Conservation (phyloP, 2,113 vertebrate species). For the Ceratotherium simum region DNA sequence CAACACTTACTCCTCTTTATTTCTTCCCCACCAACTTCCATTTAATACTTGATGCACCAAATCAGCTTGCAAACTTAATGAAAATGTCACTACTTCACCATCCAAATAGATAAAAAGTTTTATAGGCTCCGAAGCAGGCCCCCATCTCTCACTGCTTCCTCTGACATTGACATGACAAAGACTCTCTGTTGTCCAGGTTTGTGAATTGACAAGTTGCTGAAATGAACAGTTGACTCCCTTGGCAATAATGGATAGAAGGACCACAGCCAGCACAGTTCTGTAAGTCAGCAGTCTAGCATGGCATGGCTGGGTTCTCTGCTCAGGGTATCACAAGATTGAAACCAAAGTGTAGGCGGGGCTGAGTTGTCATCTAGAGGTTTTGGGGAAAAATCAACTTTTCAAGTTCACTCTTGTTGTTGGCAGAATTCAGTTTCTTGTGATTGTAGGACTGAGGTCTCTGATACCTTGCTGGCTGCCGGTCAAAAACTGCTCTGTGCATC, state of each 20-base stretch:
- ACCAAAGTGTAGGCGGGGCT: not conserved
- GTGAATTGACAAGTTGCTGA: not conserved
- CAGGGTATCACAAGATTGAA: not conserved
- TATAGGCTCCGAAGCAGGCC: not conserved
- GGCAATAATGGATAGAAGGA: not conserved
- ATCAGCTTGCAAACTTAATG: not conserved
- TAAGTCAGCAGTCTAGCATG: not conserved
- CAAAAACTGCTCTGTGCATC: not conserved
- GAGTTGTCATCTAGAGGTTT: not conserved
- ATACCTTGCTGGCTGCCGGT: not conserved
- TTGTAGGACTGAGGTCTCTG: not conserved
- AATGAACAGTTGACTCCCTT: not conserved
- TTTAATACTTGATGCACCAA: constrained; percentile 2
- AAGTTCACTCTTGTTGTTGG: not conserved
- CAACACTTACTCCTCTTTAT: not conserved
- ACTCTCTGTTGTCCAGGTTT: not conserved
- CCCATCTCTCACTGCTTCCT: not conserved
- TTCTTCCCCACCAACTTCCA: not conserved
- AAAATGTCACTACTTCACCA: constrained; percentile 27
- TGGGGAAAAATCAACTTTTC: not conserved
- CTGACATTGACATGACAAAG: not conserved
- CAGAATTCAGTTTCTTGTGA: not conserved
- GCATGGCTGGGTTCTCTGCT: not conserved
- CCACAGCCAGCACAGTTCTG: not conserved
- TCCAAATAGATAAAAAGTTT: not conserved